phyloP scores from a whole-genome alignment of 2,888 invertebrate genomes.

The Heliconius erato region DNA sequence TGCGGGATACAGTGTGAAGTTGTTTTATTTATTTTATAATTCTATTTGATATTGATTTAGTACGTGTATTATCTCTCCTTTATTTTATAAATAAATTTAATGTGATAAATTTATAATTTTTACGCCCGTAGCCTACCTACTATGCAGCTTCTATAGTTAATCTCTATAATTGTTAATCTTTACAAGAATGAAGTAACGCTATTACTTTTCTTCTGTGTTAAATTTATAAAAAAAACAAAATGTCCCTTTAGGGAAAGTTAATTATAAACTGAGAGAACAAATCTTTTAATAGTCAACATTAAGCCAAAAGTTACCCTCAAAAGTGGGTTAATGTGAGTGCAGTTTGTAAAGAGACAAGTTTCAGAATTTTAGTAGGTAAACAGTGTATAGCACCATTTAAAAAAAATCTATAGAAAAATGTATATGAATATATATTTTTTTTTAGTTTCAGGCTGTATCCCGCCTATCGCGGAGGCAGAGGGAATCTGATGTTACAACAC shows the following conservation, averaged over 20 bases:
- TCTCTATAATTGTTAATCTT: neutral
- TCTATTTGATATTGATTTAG: neutral
- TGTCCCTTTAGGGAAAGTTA: neutral
- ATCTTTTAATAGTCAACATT: neutral
- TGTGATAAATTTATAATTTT: no score
- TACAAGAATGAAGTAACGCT: neutral
- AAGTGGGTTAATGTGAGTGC: slow-evolving; percentile 23
- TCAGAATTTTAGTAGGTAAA: neutral
- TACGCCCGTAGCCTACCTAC: no score
- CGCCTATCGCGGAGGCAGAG: no score
- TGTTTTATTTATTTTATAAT: neutral
- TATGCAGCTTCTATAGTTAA: no score
- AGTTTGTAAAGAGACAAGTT: slow-evolving; percentile 2
- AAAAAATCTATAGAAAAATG: neutral
- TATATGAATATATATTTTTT: no score
- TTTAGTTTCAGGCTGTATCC: no score
- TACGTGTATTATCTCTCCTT: neutral
- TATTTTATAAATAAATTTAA: neutral
- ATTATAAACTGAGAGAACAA: neutral
- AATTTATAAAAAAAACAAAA: neutral
- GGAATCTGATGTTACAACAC: no score
- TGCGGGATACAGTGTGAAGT: no score
- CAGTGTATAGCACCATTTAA: neutral
- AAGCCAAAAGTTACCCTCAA: neutral
- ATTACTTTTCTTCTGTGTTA: neutral